Conservation (phyloP, 2,113 vertebrate genomes). For the Gymnogyps californianus region DNA sequence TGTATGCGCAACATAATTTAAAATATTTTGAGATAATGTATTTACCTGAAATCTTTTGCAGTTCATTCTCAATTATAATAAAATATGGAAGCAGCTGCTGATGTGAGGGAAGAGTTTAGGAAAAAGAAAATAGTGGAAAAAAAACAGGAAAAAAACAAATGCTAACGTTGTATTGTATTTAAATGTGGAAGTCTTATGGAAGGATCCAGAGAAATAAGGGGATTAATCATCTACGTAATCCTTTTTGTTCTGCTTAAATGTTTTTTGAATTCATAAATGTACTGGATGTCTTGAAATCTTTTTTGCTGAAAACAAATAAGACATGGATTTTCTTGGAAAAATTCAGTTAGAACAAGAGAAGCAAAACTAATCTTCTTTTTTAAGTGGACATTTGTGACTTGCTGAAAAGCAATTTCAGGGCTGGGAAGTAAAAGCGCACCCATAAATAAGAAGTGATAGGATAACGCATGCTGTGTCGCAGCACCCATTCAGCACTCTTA, state of each 20-base stretch:
- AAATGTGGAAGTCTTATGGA: neutral
- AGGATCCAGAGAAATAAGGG: neutral
- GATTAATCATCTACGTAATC: neutral
- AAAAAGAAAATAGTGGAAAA: neutral
- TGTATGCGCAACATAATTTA: neutral
- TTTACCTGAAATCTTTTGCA: neutral
- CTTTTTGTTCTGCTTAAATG: neutral
- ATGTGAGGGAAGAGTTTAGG: neutral
- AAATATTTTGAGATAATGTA: neutral
- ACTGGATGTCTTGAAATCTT: neutral
- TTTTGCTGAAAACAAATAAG: neutral
- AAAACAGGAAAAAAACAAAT: neutral
- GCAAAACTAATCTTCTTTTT: neutral
- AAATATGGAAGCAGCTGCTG: neutral
- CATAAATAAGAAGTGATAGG: neutral
- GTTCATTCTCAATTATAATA: neutral
- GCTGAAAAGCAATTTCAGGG: constrained; percentile 2
- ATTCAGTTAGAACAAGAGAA: neutral
- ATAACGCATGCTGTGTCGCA: neutral
- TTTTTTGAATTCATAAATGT: neutral
- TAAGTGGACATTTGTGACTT: neutral
- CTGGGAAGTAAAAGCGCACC: neutral
- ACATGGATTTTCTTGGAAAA: neutral
- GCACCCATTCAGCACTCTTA: neutral
- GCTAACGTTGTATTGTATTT: neutral